Evolutionary conservation across 1,140 invertebrate species (phyloP).

Genomic region (Bombus soroeensis): DNA sequence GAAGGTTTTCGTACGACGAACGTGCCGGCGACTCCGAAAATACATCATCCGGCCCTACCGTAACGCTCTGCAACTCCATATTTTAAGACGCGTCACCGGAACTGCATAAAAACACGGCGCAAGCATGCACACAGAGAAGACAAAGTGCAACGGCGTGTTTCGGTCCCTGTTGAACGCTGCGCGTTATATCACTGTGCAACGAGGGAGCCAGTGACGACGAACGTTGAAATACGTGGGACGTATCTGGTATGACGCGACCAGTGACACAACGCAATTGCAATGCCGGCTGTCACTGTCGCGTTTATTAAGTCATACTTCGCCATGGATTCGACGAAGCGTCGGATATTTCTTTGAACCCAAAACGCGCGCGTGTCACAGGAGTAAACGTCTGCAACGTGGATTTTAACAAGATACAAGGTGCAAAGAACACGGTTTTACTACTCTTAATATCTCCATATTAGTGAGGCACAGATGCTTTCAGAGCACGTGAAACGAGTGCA

Average conservation of each 20-base stretch:
- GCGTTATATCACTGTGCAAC: not conserved
- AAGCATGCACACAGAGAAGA: not conserved
- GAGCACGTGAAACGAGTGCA: not conserved
- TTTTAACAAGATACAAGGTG: not conserved
- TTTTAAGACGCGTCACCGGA: constrained; percentile 45
- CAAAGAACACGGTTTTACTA: not conserved
- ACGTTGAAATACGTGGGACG: constrained; percentile 29
- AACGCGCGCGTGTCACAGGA: not conserved
- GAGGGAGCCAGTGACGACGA: not conserved
- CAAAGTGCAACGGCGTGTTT: constrained; percentile 25
- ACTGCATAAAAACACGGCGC: constrained; percentile 21
- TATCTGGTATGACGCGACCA: constrained; percentile 9
- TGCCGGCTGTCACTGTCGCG: constrained; percentile 22
- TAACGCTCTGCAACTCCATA: constrained; percentile 9
- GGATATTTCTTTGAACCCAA: not conserved
- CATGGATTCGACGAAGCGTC: not conserved
- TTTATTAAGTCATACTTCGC: constrained; percentile 30
- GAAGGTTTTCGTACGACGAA: not conserved
- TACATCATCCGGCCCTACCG: not conserved
- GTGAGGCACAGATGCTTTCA: not conserved
- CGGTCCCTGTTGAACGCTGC: constrained; percentile 30
- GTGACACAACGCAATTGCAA: constrained; percentile 44
- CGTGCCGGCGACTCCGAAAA: not conserved
- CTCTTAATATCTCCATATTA: not conserved
- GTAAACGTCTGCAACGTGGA: not conserved